Percentiles rank a stretch among this genome's conserved stretches.
phyloP scores from a whole-genome alignment of 2,797 vertebrate species.

The Triplophysa bombifrons region DNA sequence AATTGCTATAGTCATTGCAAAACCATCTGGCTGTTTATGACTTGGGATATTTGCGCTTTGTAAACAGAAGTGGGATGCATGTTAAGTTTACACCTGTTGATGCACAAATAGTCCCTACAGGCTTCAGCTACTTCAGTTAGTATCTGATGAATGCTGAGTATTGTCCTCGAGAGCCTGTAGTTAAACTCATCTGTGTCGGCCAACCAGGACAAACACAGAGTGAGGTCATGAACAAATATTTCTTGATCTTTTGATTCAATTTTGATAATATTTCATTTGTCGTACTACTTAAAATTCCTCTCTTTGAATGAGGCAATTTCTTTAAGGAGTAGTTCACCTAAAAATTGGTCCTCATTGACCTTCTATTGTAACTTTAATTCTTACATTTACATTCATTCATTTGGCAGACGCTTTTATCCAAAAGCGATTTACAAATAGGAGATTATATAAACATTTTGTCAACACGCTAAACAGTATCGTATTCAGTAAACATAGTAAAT shows the following conservation, averaged over 20 bases:
- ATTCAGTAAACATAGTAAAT: no score
- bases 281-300: not conserved
- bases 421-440: no score
- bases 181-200: conserved; percentile 26
- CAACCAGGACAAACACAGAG: conserved; percentile 12
- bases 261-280: not conserved
- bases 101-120: conserved; percentile 28
- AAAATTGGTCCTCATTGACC: no score
- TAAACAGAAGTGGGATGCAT: conserved; percentile 37
- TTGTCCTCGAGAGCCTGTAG: conserved; percentile 39
- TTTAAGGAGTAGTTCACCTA: no score
- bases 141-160: conserved; percentile 42
- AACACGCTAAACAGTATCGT: no score
- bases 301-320: not conserved
- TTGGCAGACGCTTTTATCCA: no score
- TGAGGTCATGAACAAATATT: conserved; percentile 7
- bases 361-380: no score
- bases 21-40: conserved; percentile 28
- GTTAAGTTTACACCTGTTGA: conserved; percentile 54
- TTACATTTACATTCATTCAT: no score
- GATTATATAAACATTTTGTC: no score
- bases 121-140: conserved; percentile 14
- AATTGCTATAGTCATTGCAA: conserved; percentile 35
- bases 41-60: conserved; percentile 29
- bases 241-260: not conserved